These are phyloP conservation scores for Caenorhabditis brenneri DNA, from an alignment of 1,140 invertebrate genomes.

Conservation along the genomic window DNA sequence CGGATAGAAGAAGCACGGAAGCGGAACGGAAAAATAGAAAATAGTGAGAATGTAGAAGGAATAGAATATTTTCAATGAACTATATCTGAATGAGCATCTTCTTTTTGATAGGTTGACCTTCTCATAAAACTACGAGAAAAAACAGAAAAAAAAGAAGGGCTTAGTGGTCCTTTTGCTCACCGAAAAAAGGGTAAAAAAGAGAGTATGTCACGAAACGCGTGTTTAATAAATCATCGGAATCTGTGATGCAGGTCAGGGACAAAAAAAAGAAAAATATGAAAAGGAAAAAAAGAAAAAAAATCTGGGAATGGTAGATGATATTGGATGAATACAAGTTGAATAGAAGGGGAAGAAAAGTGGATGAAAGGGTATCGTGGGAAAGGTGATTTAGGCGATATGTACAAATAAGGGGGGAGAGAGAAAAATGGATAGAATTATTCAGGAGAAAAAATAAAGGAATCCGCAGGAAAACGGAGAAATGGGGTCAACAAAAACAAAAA, in stretches of 20 bases:
- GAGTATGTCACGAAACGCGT: background rate
- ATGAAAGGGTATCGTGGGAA: background rate
- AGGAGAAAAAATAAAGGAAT: background rate
- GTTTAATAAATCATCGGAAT: conserved; percentile 20
- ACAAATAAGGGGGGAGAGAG: background rate
- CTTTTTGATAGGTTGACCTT: too few species aligned
- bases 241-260: background rate
- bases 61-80: too few species aligned
- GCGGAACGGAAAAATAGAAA: background rate
- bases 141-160: background rate
- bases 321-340: background rate
- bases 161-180: background rate
- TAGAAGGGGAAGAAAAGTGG: background rate
- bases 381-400: background rate
- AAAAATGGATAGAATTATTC: background rate
- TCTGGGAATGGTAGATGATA: background rate
- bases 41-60: background rate
- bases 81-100: too few species aligned
- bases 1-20: background rate
- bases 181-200: background rate
- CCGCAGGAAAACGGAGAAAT: background rate
- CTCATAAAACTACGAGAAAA: background rate
- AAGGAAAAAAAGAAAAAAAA: background rate
- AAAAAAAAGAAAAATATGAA: background rate
- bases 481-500: conserved; percentile 1